A percentile compares a stretch with the other conserved stretches of the same genome.
Evolutionary conservation across 2,113 vertebrate species (phyloP).

Genomic region (Acinonyx jubatus): DNA sequence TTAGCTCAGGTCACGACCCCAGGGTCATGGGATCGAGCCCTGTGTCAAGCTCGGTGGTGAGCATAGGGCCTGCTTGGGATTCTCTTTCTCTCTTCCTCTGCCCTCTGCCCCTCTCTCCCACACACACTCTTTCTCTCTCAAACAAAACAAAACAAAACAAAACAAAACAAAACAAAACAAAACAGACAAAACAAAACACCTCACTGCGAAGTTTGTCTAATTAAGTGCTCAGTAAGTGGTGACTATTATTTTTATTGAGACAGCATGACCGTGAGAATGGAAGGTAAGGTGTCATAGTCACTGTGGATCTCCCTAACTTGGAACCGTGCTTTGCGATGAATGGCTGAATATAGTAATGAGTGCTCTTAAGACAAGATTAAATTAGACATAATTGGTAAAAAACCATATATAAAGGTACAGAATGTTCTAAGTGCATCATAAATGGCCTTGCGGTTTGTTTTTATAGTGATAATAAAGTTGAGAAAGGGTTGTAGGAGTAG

Average conservation of each 20-base stretch:
- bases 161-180: not conserved
- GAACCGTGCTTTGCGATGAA: not conserved
- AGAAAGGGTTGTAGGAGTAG: not conserved
- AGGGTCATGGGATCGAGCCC: too few relatives aligned
- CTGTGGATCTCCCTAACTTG: not conserved
- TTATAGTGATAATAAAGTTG: not conserved
- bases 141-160: not conserved
- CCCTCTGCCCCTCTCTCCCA: too few relatives aligned
- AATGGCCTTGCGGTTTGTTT: not conserved
- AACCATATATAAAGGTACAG: not conserved
- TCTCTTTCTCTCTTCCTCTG: too few relatives aligned
- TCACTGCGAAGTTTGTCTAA: not conserved
- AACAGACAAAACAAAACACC: not conserved
- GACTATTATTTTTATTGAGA: not conserved
- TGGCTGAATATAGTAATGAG: not conserved
- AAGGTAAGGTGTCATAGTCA: not conserved
- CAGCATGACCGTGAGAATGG: not conserved
- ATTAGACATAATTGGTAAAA: not conserved
- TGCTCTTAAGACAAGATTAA: not conserved
- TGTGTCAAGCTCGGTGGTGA: too few relatives aligned
- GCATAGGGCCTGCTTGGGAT: too few relatives aligned
- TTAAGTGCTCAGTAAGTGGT: not conserved
- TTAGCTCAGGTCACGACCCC: too few relatives aligned
- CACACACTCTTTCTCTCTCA: too few relatives aligned
- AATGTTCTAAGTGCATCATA: not conserved